phyloP scores from a whole-genome alignment of 2,113 vertebrate species.

The Australoheros scitulus region DNA sequence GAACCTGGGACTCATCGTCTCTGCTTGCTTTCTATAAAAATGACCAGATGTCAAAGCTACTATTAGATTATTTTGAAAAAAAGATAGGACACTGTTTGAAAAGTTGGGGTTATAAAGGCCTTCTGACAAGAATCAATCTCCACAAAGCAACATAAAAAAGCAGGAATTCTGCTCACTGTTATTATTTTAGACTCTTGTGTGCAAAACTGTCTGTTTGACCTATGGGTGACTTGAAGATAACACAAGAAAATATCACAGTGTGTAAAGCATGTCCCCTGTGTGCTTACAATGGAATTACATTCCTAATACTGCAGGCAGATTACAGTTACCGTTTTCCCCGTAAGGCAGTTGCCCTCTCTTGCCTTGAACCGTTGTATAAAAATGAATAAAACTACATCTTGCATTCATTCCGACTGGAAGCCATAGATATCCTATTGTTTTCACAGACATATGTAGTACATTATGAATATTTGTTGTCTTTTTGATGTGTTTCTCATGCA shows the following conservation, averaged over 20 bases:
- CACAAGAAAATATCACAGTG: background rate
- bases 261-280: background rate
- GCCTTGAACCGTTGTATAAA: background rate
- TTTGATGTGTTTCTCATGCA: conserved; percentile 16
- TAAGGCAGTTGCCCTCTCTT: background rate
- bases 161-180: background rate
- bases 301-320: background rate
- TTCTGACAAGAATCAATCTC: background rate
- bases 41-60: too few species aligned
- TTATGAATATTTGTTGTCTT: background rate
- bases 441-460: conserved; percentile 1
- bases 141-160: background rate
- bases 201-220: background rate
- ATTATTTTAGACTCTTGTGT: background rate
- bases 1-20: background rate
- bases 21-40: background rate
- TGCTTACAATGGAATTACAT: background rate
- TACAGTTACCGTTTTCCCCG: background rate
- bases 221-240: background rate
- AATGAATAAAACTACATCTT: conserved; percentile 10
- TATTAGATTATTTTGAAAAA: background rate
- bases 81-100: background rate
- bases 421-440: conserved; percentile 7
- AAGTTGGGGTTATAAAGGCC: background rate
- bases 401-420: background rate